Percentiles rank a stretch among this genome's conserved stretches.
phyloP scores from a whole-genome alignment of 2,113 vertebrate species.

The Amblyopsis rosae region DNA sequence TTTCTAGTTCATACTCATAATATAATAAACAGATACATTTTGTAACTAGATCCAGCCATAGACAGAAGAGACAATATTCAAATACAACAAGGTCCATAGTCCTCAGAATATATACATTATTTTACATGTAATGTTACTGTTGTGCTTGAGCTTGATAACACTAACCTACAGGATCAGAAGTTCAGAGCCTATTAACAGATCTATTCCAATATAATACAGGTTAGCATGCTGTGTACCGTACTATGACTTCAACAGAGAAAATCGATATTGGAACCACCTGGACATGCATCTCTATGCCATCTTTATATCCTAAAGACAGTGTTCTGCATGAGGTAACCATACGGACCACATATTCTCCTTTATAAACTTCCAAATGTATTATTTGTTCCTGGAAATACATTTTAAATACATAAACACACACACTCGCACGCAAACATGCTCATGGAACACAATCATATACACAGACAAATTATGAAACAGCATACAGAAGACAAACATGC shows the following conservation, averaged over 20 bases:
- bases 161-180: slow-evolving; percentile 20
- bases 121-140: slow-evolving; percentile 50
- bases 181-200: slow-evolving; percentile 5
- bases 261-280: background rate
- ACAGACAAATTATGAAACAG: slow-evolving; percentile 16
- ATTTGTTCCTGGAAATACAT: background rate
- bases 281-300: slow-evolving; percentile 16
- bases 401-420: slow-evolving; percentile 12
- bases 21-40: slow-evolving; percentile 30
- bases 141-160: slow-evolving; percentile 56
- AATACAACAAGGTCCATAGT: slow-evolving; percentile 34
- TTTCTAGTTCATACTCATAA: slow-evolving; percentile 25
- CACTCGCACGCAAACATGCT: background rate
- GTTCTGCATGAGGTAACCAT: background rate
- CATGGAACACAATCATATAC: slow-evolving; percentile 12
- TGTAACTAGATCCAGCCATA: background rate
- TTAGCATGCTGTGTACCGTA: background rate
- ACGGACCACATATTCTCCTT: background rate
- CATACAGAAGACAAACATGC: slow-evolving; percentile 24
- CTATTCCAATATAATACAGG: slow-evolving; percentile 6
- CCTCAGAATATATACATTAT: slow-evolving; percentile 55
- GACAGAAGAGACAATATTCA: slow-evolving; percentile 18
- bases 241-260: background rate
- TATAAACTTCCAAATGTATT: slow-evolving; percentile 12
- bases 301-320: slow-evolving; percentile 6